phyloP scores from a whole-genome alignment of 2,113 vertebrate genomes.

The Paralichthys olivaceus region DNA sequence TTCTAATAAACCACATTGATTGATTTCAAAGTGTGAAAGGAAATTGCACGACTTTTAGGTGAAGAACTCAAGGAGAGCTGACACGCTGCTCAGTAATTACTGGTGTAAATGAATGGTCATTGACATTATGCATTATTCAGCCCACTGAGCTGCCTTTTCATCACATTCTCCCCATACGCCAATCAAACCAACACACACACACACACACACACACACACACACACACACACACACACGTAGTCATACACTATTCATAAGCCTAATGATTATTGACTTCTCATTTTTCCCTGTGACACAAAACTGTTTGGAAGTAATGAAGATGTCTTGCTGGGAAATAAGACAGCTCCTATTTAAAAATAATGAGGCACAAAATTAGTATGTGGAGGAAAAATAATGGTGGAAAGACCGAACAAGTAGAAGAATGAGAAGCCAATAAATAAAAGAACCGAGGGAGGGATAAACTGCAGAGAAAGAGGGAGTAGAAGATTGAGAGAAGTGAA shows the following conservation, averaged over 20 bases:
- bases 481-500: neutral
- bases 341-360: conserved; percentile 6
- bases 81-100: conserved; percentile 19
- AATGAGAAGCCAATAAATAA: neutral
- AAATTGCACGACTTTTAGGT: neutral
- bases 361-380: neutral
- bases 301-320: conserved; percentile 14
- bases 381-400: neutral
- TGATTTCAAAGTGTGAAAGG: neutral
- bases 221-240: neutral
- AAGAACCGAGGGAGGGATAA: neutral
- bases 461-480: too few relatives aligned
- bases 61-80: neutral
- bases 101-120: conserved; percentile 38
- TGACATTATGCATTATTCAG: conserved; percentile 59
- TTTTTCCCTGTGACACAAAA: conserved; percentile 31
- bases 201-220: conserved; percentile 7
- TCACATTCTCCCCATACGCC: conserved; percentile 21
- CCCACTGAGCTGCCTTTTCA: conserved; percentile 30
- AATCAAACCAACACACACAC: conserved; percentile 7
- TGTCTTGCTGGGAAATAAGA: neutral
- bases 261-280: conserved; percentile 35
- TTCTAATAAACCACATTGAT: neutral
- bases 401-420: neutral
- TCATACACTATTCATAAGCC: conserved; percentile 51